Conservation (phyloP, 2,113 vertebrate species). For the Anser brachyrhynchus region DNA sequence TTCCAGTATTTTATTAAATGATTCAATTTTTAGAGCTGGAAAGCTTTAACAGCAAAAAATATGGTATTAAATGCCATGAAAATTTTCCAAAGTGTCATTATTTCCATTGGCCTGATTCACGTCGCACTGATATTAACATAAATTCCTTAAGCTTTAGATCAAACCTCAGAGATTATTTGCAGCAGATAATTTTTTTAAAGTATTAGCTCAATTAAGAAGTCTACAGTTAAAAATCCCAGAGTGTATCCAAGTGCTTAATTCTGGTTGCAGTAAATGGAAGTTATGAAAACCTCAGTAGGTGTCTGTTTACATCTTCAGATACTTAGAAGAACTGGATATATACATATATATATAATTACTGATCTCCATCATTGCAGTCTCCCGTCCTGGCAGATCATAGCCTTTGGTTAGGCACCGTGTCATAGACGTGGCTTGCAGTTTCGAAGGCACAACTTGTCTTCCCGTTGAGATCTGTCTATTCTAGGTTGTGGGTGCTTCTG, state of each 20-base stretch:
- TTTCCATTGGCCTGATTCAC: background rate
- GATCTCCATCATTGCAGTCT: background rate
- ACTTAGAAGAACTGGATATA: accelerated
- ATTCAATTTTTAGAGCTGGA: background rate
- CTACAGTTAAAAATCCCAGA: background rate
- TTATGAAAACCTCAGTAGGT: background rate
- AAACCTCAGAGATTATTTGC: background rate
- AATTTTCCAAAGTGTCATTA: too few species aligned
- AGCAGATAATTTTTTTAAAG: background rate
- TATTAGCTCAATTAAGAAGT: background rate
- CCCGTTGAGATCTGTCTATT: background rate
- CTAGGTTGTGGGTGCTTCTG: background rate
- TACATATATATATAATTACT: too few species aligned
- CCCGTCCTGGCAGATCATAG: accelerated
- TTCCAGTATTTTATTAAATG: background rate
- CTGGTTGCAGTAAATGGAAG: background rate
- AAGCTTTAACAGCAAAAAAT: background rate
- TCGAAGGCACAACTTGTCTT: accelerated
- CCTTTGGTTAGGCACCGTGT: background rate
- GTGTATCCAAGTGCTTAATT: background rate
- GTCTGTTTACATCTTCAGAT: accelerated
- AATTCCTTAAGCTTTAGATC: background rate
- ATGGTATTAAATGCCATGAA: too few species aligned
- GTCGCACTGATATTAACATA: background rate
- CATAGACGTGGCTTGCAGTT: accelerated